These are phyloP conservation scores for Melipona quadrifasciata DNA, from an alignment of 1,140 invertebrate species.

Conservation along the genomic window DNA sequence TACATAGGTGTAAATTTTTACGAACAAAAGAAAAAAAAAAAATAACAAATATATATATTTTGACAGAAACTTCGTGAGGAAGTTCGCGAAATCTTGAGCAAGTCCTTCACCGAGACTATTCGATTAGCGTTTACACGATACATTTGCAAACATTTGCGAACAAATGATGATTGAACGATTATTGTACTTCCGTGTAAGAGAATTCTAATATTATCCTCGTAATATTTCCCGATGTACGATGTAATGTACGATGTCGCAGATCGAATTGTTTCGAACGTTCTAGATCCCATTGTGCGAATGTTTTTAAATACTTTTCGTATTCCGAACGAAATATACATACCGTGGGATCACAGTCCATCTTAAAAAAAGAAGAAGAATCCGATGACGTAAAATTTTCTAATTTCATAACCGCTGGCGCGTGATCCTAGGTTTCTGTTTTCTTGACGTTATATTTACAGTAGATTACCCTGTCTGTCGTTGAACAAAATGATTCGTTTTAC, in stretches of 20 bases:
- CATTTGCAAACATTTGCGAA: no score
- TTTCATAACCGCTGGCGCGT: constrained; percentile 2
- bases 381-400: neutral
- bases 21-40: constrained; percentile 15
- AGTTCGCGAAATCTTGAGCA: constrained; percentile 24
- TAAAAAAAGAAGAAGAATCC: neutral
- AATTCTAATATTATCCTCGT: constrained; percentile 22
- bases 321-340: neutral
- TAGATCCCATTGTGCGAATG: neutral
- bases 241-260: neutral
- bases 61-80: constrained; percentile 56
- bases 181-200: neutral
- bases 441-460: neutral
- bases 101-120: constrained; percentile 16
- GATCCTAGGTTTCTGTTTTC: neutral
- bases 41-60: constrained; percentile 42
- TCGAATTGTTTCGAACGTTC: neutral
- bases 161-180: neutral
- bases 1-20: constrained; percentile 65
- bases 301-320: neutral
- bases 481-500: constrained; percentile 38
- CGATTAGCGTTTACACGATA: neutral
- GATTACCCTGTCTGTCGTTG: neutral
- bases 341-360: neutral
- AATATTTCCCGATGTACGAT: constrained; percentile 11